Conservation (phyloP, 2,888 invertebrate species). For the Prosapia bicincta region DNA sequence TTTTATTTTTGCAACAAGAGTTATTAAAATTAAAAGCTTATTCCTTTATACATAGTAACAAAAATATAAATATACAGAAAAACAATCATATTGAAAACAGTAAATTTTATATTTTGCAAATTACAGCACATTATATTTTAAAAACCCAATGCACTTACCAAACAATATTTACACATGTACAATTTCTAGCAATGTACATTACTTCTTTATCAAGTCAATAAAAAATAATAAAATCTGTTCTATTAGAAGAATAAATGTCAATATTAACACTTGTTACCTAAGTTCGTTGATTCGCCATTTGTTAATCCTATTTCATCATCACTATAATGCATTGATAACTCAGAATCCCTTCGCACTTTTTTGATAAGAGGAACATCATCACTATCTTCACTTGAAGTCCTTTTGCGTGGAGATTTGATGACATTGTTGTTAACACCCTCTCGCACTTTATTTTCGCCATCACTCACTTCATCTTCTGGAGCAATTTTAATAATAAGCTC, state of each 20-base stretch:
- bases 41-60: background rate
- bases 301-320: conserved; percentile 60
- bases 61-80: background rate
- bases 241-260: background rate
- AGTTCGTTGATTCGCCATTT: conserved; percentile 9
- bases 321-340: conserved; percentile 69
- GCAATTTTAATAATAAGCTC: conserved; percentile 48
- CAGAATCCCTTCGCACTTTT: conserved; percentile 67
- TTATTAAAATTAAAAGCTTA: background rate
- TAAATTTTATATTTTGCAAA: background rate
- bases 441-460: conserved; percentile 42
- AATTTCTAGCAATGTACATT: too few species aligned
- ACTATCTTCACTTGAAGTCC: conserved; percentile 50
- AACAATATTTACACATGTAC: conserved; percentile 2
- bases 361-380: conserved; percentile 55
- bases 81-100: background rate
- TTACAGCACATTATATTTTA: background rate
- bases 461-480: conserved; percentile 46
- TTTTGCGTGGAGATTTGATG: conserved; percentile 41
- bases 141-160: background rate
- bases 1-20: background rate
- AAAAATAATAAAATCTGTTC: background rate
- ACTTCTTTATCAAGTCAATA: background rate
- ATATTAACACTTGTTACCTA: background rate
- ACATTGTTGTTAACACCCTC: conserved; percentile 30